Evolutionary conservation across 2,797 vertebrate genomes (phyloP).

Genomic region (Phylloscopus collybita): DNA sequence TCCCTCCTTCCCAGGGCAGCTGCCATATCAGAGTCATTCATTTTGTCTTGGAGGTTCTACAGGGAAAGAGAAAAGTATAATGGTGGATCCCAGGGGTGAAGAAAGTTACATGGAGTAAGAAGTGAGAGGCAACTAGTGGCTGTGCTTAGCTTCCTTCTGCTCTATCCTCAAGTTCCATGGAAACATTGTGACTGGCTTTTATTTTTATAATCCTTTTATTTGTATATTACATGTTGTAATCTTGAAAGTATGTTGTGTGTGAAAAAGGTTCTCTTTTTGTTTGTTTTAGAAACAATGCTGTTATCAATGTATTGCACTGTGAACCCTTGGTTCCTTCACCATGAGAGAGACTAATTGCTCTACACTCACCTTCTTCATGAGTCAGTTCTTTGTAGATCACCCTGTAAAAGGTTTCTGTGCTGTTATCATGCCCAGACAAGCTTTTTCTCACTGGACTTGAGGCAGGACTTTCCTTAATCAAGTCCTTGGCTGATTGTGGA

Average conservation of each 20-base stretch:
- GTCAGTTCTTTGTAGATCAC: background rate
- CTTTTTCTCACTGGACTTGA: background rate
- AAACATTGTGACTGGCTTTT: background rate
- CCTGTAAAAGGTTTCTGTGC: background rate
- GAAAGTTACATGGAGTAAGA: background rate
- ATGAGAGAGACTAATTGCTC: background rate
- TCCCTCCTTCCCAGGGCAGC: background rate
- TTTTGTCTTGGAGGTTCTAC: background rate
- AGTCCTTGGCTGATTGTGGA: background rate
- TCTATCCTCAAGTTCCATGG: background rate
- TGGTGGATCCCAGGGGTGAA: background rate
- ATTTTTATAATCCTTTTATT: background rate
- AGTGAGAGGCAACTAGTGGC: background rate
- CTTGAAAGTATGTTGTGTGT: background rate
- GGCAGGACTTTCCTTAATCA: accelerated
- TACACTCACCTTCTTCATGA: background rate
- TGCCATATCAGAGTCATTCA: background rate
- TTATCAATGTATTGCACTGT: background rate
- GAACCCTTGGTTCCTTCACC: background rate
- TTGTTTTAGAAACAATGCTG: background rate
- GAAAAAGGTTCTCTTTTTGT: background rate
- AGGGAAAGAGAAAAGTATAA: background rate
- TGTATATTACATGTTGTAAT: background rate
- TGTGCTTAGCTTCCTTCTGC: background rate
- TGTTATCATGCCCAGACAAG: background rate